Conservation (phyloP, 2,113 vertebrate genomes). For the Dasyprocta punctata region DNA sequence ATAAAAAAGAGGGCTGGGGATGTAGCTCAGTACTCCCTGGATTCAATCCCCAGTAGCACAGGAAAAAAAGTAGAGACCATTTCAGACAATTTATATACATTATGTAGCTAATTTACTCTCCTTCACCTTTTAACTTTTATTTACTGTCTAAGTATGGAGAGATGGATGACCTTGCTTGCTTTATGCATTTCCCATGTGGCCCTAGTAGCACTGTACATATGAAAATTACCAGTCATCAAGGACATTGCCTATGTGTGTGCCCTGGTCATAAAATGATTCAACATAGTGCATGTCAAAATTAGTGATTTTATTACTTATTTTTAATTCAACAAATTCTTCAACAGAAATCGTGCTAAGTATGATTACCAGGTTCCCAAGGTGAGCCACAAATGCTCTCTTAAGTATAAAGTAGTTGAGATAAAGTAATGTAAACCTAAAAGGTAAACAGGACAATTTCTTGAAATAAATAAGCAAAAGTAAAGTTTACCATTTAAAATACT, state of each 20-base stretch:
- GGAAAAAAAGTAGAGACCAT: not conserved
- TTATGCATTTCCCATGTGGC: not conserved
- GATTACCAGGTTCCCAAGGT: not conserved
- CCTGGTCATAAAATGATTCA: constrained; percentile 17
- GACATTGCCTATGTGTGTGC: not conserved
- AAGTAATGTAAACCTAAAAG: constrained; percentile 25
- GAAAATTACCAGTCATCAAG: constrained; percentile 52
- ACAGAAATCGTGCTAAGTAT: constrained; percentile 32
- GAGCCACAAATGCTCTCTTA: constrained; percentile 19
- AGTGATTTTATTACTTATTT: constrained; percentile 37
- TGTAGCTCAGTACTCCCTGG: not conserved
- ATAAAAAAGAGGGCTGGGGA: not conserved
- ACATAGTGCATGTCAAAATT: not conserved
- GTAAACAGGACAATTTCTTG: not conserved
- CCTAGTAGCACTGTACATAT: constrained; percentile 2
- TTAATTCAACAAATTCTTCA: constrained; percentile 35
- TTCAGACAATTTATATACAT: not conserved
- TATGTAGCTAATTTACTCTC: constrained; percentile 10
- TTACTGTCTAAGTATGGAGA: not conserved
- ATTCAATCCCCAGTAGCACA: not conserved
- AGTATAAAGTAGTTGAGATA: not conserved
- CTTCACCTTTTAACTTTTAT: constrained; percentile 11
- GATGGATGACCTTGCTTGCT: not conserved
- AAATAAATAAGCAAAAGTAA: not conserved
- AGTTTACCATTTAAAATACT: not conserved